A percentile compares a stretch with the other conserved stretches of the same genome.
Conservation (phyloP, 2,888 invertebrate species). For the Timandra comae region DNA sequence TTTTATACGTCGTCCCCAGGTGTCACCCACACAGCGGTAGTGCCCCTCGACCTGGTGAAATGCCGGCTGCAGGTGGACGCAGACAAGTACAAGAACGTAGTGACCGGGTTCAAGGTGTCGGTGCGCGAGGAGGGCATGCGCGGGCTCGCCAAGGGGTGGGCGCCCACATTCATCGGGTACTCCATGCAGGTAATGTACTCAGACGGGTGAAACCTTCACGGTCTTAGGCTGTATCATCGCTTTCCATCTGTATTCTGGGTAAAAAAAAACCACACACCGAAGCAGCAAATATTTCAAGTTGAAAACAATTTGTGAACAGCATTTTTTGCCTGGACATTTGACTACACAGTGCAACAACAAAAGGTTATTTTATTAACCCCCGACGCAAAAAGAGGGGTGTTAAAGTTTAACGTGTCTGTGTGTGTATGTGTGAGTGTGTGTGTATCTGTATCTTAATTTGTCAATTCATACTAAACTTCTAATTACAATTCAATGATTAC, state of each 20-base stretch:
- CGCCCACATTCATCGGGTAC: constrained; percentile 97
- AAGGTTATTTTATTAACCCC: too few relatives aligned
- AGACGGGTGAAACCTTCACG: too few relatives aligned
- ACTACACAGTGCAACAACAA: too few relatives aligned
- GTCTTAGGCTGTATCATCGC: too few relatives aligned
- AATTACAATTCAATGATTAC: constrained; percentile 57
- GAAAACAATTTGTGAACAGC: too few relatives aligned
- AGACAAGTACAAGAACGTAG: constrained; percentile 92
- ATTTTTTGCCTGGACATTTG: too few relatives aligned
- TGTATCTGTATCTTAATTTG: too few relatives aligned
- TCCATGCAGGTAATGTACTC: constrained; percentile 88
- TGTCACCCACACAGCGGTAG: constrained; percentile 93
- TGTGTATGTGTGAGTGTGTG: too few relatives aligned
- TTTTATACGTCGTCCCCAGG: constrained; percentile 71
- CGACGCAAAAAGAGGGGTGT: too few relatives aligned
- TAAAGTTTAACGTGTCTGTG: neutral
- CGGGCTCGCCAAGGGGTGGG: constrained; percentile 96
- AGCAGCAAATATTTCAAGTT: too few relatives aligned
- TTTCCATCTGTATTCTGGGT: too few relatives aligned
- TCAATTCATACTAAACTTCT: neutral
- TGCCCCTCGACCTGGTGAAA: constrained; percentile 96
- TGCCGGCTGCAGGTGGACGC: constrained; percentile 96
- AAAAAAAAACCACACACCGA: too few relatives aligned
- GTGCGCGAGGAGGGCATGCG: constrained; percentile 89
- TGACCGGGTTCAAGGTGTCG: constrained; percentile 90